phyloP scores from a whole-genome alignment of 35 echinoderm and acorn worm species.

The Ptychodera flava region DNA sequence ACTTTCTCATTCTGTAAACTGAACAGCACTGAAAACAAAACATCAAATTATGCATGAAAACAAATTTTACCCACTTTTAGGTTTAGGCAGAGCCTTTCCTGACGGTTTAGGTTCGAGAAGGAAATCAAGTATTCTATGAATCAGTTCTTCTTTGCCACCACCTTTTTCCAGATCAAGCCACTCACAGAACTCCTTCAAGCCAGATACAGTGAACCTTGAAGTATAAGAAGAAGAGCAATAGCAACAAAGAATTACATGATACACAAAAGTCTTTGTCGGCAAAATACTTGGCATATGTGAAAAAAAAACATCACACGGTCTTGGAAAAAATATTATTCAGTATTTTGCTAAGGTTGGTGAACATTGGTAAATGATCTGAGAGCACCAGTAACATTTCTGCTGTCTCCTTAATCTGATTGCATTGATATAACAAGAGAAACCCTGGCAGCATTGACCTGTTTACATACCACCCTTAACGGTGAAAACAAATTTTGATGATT shows the following conservation, averaged over 20 bases:
- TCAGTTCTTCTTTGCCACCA: slow-evolving; percentile 57
- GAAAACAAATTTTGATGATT: too few species aligned
- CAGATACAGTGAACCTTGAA: slow-evolving; percentile 53
- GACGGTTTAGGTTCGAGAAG: slow-evolving; percentile 60
- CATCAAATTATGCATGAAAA: too few species aligned
- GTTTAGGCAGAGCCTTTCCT: slow-evolving; percentile 46
- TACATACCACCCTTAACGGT: too few species aligned
- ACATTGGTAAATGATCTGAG: too few species aligned
- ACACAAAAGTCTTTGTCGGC: not conserved
- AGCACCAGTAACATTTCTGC: too few species aligned
- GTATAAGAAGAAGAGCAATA: not conserved
- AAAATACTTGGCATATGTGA: not conserved
- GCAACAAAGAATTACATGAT: not conserved
- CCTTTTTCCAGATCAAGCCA: slow-evolving; percentile 66
- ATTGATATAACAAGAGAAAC: not conserved
- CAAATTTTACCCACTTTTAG: slow-evolving; percentile 83
- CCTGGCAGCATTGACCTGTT: not conserved
- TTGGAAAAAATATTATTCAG: not conserved
- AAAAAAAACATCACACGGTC: not conserved
- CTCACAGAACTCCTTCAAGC: slow-evolving; percentile 63
- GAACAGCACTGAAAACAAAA: too few species aligned
- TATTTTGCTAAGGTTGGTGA: too few species aligned
- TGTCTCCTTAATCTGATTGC: too few species aligned
- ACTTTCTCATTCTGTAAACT: too few species aligned
- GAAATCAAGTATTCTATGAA: slow-evolving; percentile 64